Percentiles rank a stretch among this genome's conserved stretches.
phyloP scores from a whole-genome alignment of 2,797 vertebrate genomes.

The Spinus olivaceus region DNA sequence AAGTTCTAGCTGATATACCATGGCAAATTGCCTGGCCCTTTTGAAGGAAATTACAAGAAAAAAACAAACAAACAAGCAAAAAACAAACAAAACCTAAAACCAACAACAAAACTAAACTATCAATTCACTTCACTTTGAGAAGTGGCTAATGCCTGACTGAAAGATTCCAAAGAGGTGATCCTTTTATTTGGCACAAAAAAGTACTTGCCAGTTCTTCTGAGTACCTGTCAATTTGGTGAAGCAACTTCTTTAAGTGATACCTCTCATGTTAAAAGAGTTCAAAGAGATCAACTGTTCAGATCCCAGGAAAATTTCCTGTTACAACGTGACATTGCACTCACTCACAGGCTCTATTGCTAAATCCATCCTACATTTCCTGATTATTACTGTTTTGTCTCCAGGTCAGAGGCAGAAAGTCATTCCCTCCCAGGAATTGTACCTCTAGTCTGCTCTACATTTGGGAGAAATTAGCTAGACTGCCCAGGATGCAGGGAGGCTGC shows the following conservation, averaged over 20 bases:
- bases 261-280: neutral
- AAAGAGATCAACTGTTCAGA: neutral
- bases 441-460: neutral
- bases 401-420: neutral
- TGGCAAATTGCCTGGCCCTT: neutral
- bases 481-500: neutral
- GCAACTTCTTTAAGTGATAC: neutral
- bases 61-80: neutral
- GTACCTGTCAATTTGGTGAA: neutral
- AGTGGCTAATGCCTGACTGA: neutral
- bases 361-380: neutral
- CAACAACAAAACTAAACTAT: neutral
- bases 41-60: neutral
- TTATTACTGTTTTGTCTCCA: neutral
- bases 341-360: neutral
- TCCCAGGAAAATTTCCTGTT: neutral
- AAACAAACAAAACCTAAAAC: too few species aligned
- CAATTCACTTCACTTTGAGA: neutral
- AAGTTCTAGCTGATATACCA: neutral
- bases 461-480: neutral
- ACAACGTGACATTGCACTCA: neutral
- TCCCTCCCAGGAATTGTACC: neutral
- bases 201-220: neutral
- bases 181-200: neutral
- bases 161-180: neutral